phyloP scores from a whole-genome alignment of 2,888 invertebrate species.

The Eumacrocentrus americanus region DNA sequence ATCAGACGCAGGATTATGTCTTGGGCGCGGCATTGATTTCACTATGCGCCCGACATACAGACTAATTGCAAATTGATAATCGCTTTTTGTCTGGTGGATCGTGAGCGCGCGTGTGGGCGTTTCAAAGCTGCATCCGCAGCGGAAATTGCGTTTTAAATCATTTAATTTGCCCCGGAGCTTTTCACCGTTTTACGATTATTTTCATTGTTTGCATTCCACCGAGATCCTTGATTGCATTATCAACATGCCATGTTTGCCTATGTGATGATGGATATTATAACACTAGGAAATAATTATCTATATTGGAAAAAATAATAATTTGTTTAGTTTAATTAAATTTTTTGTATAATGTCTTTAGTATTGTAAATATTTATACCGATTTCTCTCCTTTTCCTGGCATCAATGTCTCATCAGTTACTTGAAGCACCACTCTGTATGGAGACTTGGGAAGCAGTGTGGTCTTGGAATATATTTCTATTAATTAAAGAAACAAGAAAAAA shows the following conservation, averaged over 20 bases:
- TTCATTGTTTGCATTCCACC: neutral
- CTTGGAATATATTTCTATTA: slow-evolving; percentile 51
- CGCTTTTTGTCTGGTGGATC: slow-evolving; percentile 21
- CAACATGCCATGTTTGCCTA: neutral
- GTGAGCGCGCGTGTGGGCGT: slow-evolving; percentile 26
- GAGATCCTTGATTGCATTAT: neutral
- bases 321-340: neutral
- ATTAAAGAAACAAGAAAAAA: neutral
- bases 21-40: slow-evolving; percentile 49
- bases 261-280: neutral
- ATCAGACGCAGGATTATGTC: slow-evolving; percentile 34
- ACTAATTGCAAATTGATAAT: slow-evolving; percentile 50
- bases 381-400: slow-evolving; percentile 55
- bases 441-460: slow-evolving; percentile 56
- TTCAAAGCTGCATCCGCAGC: slow-evolving; percentile 26
- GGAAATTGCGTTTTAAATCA: slow-evolving; percentile 26
- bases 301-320: neutral
- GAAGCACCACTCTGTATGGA: slow-evolving; percentile 64
- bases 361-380: slow-evolving; percentile 51
- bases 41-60: slow-evolving; percentile 25
- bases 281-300: neutral
- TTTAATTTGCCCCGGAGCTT: slow-evolving; percentile 16
- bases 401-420: slow-evolving; percentile 65
- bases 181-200: slow-evolving; percentile 10
- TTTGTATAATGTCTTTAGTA: neutral